Conservation (phyloP, 2,797 vertebrate genomes). For the Hipposideros larvatus region DNA sequence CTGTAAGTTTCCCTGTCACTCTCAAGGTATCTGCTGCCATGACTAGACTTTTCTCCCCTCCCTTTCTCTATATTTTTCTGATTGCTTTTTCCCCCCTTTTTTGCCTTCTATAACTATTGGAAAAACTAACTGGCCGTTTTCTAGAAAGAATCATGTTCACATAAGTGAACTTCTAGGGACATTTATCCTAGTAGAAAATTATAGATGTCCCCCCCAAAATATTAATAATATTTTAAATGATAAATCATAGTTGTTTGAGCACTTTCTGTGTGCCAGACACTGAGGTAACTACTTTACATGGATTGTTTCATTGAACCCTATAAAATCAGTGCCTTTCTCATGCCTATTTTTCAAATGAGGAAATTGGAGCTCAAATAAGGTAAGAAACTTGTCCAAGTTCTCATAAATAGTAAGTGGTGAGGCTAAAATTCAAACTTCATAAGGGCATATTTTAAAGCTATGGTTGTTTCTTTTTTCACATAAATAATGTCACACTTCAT, state of each 20-base stretch:
- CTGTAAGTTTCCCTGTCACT: not conserved
- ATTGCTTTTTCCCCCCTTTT: not conserved
- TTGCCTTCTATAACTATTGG: not conserved
- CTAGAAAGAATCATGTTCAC: conserved; percentile 6
- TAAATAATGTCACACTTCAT: not conserved
- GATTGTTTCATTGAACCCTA: not conserved
- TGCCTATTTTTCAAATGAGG: not conserved
- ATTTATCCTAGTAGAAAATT: conserved; percentile 45
- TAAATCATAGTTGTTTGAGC: not conserved
- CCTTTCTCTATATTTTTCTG: not conserved
- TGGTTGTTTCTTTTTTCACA: not conserved
- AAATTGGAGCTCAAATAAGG: conserved; percentile 32
- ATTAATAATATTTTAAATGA: conserved; percentile 15
- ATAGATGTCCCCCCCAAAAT: not conserved
- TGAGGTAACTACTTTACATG: not conserved
- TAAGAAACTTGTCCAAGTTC: not conserved
- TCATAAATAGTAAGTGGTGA: not conserved
- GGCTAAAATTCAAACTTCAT: not conserved
- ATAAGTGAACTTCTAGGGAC: conserved; percentile 29
- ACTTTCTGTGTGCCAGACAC: not conserved
- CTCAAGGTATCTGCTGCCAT: not conserved
- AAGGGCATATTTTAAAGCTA: not conserved
- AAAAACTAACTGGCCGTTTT: conserved; percentile 13
- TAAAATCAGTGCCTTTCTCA: conserved; percentile 26
- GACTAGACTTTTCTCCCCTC: not conserved